Percentiles rank a stretch among this genome's conserved stretches.
phyloP scores from a whole-genome alignment of 1,140 invertebrate species.

The Maconellicoccus hirsutus region DNA sequence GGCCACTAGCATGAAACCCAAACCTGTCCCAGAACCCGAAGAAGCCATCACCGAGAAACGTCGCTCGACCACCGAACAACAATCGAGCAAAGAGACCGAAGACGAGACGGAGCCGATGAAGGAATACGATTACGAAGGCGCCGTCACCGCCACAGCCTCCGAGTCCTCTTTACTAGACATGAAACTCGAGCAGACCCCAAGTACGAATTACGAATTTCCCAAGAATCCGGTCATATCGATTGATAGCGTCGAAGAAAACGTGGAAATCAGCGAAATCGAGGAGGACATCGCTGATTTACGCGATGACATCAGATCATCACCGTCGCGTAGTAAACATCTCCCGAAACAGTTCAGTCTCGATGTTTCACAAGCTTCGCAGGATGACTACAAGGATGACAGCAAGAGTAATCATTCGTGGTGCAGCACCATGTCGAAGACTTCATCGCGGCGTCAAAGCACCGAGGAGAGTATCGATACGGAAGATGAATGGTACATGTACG shows the following conservation, averaged over 20 bases:
- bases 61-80: neutral
- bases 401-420: conserved; percentile 73
- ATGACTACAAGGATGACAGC: conserved; percentile 59
- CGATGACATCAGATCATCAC: neutral
- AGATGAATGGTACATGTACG: conserved; percentile 87
- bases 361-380: conserved; percentile 42
- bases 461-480: conserved; percentile 87
- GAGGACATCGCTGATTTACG: neutral
- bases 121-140: conserved; percentile 7
- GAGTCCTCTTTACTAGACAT: neutral
- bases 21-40: neutral
- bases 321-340: conserved; percentile 35
- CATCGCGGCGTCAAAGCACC: conserved; percentile 75
- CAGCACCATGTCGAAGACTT: conserved; percentile 64
- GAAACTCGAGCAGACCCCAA: neutral
- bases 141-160: neutral
- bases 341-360: conserved; percentile 66
- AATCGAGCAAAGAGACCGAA: neutral
- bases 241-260: neutral
- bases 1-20: neutral
- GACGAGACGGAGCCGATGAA: neutral
- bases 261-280: conserved; percentile 9
- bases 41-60: neutral
- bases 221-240: neutral
- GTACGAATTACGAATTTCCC: neutral